Conservation (phyloP, 2,888 invertebrate genomes). For the Lasius fuliginosus region DNA sequence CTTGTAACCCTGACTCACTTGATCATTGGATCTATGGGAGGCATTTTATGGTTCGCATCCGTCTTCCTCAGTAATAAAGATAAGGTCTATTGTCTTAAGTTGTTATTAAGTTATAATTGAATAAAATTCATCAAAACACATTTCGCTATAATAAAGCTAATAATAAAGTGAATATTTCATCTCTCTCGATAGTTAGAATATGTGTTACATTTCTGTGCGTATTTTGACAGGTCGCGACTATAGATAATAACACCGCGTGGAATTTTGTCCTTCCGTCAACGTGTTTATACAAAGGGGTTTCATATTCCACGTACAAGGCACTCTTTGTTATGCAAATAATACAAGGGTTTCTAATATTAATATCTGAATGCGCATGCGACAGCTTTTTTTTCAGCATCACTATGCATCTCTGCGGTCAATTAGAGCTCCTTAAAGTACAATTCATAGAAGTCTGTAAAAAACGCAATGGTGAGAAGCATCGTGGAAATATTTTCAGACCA, state of each 20-base stretch:
- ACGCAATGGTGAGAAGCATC: not conserved
- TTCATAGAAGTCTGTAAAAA: not conserved
- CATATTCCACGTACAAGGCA: conserved; percentile 15
- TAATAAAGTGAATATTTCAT: not conserved
- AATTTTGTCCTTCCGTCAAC: conserved; percentile 41
- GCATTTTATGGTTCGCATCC: conserved; percentile 4
- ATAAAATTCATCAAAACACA: not conserved
- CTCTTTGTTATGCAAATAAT: conserved; percentile 8
- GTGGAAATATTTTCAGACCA: not conserved
- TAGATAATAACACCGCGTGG: conserved; percentile 7
- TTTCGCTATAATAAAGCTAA: too few relatives aligned
- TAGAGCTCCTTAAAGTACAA: conserved; percentile 7
- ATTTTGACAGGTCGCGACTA: conserved; percentile 2
- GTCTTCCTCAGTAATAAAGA: conserved; percentile 30
- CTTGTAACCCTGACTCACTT: conserved; percentile 7
- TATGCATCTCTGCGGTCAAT: conserved; percentile 39
- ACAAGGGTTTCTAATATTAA: not conserved
- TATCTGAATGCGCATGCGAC: conserved; percentile 29
- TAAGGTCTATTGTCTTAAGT: conserved; percentile 19
- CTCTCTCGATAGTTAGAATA: not conserved
- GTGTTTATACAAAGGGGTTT: conserved; percentile 26
- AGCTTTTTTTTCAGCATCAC: conserved; percentile 35
- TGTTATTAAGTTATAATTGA: not conserved
- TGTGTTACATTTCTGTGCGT: not conserved
- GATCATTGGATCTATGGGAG: not conserved